phyloP scores from a whole-genome alignment of 1,140 invertebrate species.

The Harpegnathos saltator region DNA sequence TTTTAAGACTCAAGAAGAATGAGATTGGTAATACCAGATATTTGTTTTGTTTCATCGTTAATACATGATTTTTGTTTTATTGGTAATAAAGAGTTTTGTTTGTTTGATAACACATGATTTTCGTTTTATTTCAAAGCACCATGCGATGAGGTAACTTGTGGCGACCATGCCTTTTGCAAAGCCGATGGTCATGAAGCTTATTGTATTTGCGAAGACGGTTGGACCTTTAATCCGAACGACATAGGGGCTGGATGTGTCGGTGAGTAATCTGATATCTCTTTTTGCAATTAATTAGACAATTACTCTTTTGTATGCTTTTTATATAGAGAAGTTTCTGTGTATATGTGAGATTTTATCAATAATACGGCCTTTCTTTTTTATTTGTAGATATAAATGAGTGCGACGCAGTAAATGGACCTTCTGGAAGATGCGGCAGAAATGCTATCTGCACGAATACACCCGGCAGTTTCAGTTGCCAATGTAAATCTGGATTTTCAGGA shows the following conservation, averaged over 20 bases:
- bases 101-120: constrained; percentile 16
- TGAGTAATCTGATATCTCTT: constrained; percentile 78
- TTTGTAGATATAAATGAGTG: constrained; percentile 96
- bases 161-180: constrained; percentile 95
- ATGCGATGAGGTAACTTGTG: constrained; percentile 96
- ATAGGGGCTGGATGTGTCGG: constrained; percentile 95
- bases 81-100: no score
- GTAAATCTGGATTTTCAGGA: constrained; percentile 92
- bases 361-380: constrained; percentile 40
- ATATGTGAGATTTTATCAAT: background rate
- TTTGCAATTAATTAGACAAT: background rate
- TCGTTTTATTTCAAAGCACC: constrained; percentile 87
- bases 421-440: constrained; percentile 93
- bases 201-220: constrained; percentile 96
- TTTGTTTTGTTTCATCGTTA: background rate
- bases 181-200: constrained; percentile 95
- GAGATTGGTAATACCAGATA: background rate
- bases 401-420: constrained; percentile 90
- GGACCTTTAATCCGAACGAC: constrained; percentile 96
- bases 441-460: constrained; percentile 93
- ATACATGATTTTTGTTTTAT: constrained; percentile 1
- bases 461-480: constrained; percentile 92
- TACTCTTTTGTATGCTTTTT: background rate
- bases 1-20: no score
- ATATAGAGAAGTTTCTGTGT: background rate